Evolutionary conservation across 2,113 vertebrate genomes (phyloP).

Genomic region (Pollachius pollachius): DNA sequence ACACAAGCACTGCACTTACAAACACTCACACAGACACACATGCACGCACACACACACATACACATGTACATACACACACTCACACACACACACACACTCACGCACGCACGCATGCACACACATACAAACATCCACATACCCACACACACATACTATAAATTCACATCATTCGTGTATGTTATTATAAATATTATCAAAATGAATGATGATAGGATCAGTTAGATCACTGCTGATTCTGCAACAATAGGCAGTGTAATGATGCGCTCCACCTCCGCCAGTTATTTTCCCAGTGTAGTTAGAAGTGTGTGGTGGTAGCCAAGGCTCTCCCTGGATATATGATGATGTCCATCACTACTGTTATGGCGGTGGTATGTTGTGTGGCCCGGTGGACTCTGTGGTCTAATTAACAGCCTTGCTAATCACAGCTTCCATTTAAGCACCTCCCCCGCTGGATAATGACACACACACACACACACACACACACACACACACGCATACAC

Average conservation of each 20-base stretch:
- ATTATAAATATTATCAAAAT: too few species aligned
- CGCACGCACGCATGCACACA: too few species aligned
- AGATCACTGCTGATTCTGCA: too few species aligned
- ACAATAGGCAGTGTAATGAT: too few species aligned
- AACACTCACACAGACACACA: conserved; percentile 26
- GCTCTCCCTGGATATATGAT: too few species aligned
- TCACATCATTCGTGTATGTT: too few species aligned
- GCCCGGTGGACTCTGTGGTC: conserved; percentile 65
- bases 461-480: conserved; percentile 47
- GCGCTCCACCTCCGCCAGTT: too few species aligned
- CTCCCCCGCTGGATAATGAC: conserved; percentile 70
- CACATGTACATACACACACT: conserved; percentile 4
- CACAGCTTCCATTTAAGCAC: conserved; percentile 74
- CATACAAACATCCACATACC: conserved; percentile 23
- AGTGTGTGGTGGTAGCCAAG: too few species aligned
- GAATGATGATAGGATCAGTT: too few species aligned
- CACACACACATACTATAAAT: conserved; percentile 1
- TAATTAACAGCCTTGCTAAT: conserved; percentile 78
- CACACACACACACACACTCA: not conserved
- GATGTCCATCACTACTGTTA: not conserved
- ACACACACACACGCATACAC: conserved; percentile 67
- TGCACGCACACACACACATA: not conserved
- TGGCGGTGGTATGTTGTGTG: conserved; percentile 37
- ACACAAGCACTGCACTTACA: conserved; percentile 12
- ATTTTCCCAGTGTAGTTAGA: too few species aligned